Conservation (phyloP, 2,888 invertebrate species). For the Tinea semifulvella region DNA sequence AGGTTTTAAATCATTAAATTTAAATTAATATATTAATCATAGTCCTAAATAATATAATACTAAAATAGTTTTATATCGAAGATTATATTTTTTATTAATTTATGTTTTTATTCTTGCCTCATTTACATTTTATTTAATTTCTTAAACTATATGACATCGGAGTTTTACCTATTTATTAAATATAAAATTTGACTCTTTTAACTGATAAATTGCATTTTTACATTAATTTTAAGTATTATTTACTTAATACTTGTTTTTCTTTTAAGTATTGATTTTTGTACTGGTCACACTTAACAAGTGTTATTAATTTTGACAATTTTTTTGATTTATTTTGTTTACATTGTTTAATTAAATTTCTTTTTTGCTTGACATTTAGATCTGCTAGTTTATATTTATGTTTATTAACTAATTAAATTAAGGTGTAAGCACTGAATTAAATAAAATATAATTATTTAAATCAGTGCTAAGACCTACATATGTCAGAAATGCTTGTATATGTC, state of each 20-base stretch:
- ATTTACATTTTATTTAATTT: not conserved
- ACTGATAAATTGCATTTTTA: constrained; percentile 27
- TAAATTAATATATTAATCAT: constrained; percentile 21
- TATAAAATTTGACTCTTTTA: constrained; percentile 24
- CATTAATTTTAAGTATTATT: constrained; percentile 18
- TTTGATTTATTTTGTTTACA: not conserved
- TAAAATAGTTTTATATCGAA: constrained; percentile 36
- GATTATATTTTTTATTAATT: constrained; percentile 23
- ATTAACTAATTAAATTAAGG: not conserved
- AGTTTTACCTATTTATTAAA: constrained; percentile 13
- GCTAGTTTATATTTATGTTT: constrained; percentile 33
- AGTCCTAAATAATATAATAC: no score
- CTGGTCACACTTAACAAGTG: not conserved
- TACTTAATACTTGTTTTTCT: not conserved
- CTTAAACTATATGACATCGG: no score
- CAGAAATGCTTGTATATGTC: constrained; percentile 9
- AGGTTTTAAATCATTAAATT: constrained; percentile 29
- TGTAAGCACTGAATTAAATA: not conserved
- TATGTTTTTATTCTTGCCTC: constrained; percentile 19
- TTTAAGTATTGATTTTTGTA: constrained; percentile 4
- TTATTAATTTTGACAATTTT: not conserved
- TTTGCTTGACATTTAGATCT: constrained; percentile 35
- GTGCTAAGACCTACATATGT: not conserved
- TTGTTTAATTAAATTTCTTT: not conserved
- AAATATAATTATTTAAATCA: not conserved